Evolutionary conservation across 2,888 invertebrate species (phyloP).

Genomic region (Hermaeophaga mercurialis): DNA sequence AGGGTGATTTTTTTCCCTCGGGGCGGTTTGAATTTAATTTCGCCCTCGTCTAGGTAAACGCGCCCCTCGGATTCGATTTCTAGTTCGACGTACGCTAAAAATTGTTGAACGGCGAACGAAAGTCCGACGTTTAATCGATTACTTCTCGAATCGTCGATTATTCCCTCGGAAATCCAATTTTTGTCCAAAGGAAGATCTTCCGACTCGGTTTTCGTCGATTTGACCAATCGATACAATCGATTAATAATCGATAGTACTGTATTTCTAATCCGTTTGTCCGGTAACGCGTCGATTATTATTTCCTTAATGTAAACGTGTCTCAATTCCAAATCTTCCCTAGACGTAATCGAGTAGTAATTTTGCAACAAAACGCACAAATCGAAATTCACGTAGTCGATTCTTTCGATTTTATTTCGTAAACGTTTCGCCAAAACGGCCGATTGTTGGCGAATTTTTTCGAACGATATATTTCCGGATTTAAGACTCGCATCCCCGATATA

Average conservation of each 20-base stretch:
- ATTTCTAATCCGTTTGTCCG: background rate
- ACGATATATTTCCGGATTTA: slow-evolving; percentile 56
- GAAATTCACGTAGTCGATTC: slow-evolving; percentile 19
- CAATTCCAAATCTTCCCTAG: slow-evolving; percentile 50
- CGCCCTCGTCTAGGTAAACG: background rate
- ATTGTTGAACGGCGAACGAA: background rate
- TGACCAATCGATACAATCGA: background rate
- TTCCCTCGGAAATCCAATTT: slow-evolving; percentile 50
- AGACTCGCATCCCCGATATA: slow-evolving; percentile 51
- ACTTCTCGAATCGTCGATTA: background rate
- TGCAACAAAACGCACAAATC: slow-evolving; percentile 47
- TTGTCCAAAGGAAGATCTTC: slow-evolving; percentile 47
- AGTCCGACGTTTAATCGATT: background rate
- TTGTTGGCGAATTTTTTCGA: slow-evolving; percentile 64
- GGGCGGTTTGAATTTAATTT: slow-evolving; percentile 28
- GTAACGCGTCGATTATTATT: background rate
- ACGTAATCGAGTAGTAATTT: slow-evolving; percentile 56
- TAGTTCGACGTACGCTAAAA: background rate
- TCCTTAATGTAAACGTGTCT: slow-evolving; percentile 44
- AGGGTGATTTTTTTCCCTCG: slow-evolving; percentile 56
- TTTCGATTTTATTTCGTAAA: slow-evolving; percentile 16
- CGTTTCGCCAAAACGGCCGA: slow-evolving; percentile 30
- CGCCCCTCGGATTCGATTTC: background rate
- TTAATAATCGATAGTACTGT: background rate
- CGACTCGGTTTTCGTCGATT: background rate